Base-by-base conservation (phyloP, 2,888 invertebrate genomes). In the Drosophila meridionalis region DNA sequence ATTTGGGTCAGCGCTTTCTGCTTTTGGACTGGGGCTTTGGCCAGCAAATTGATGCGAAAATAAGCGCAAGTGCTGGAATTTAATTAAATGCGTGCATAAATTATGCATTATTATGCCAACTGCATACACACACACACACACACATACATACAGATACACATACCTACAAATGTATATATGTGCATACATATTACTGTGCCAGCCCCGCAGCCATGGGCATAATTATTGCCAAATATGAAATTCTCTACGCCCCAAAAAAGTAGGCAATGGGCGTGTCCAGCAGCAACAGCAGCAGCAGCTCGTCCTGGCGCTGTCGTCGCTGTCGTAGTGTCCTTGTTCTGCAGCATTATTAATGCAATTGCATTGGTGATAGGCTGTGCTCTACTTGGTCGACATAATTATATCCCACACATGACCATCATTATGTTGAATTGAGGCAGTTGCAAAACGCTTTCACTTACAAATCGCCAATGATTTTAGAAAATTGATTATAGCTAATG, bases 61-160 rank as follows among this genome's bases (percentile, higher is more conserved):
- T 66, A 76, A 72, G 78, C 63, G 69, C 72, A 73, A 89, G 78
- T 80, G 53, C 72, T 77, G 90, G 87, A 90, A 89, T 89, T 89
- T 90, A 86, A 91, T 90, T 91, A 91, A 90, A 87, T 83, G 73
- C 76, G 65, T 73, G 71, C 84, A 89, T 89, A 90, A 89, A 90
- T 89, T 90, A 88, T 88, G 73, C 71, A 71, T 69, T 78, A 87
- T 78, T 85, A 87, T 85, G 83, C 72, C 73, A 69, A 70, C 83
- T 60, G 69, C 71, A 74, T 40, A 62, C 47, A 43, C 26, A 38
- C 47, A 56, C 48, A 36, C n/a, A 42, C 36, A 50, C 26, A 12
- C 34, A 40, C 30, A 26, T 4, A 43, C n/a, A 43, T 12, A 36
- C 40, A 65, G 42, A 55, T 60, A 42, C 30, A 67, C 40, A 59